Conservation (phyloP, 2,888 invertebrate species). For the Noctua comes region DNA sequence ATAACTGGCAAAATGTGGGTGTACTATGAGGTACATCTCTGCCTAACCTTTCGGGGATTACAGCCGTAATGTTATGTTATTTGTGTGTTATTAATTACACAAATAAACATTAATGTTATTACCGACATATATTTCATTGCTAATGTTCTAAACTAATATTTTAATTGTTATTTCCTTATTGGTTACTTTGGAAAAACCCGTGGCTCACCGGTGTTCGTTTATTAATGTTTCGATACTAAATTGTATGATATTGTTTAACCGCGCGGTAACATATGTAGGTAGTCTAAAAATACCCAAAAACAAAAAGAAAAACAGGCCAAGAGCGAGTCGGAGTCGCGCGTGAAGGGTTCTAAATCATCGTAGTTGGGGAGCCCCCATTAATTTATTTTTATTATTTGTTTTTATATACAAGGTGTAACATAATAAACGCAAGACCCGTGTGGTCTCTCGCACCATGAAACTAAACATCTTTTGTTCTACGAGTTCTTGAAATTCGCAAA, state of each 20-base stretch:
- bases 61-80: not conserved
- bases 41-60: not conserved
- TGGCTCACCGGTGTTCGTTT: not conserved
- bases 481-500: too few relatives aligned
- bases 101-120: not conserved
- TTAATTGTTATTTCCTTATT: conserved; percentile 35
- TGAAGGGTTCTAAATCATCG: too few relatives aligned
- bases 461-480: too few relatives aligned
- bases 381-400: too few relatives aligned
- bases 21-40: not conserved
- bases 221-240: not conserved
- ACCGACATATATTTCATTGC: not conserved
- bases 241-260: conserved; percentile 5
- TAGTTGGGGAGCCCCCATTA: too few relatives aligned
- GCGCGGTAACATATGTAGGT: too few relatives aligned
- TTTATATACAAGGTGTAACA: too few relatives aligned
- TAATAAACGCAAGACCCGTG: too few relatives aligned
- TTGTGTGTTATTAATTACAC: not conserved
- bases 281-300: conserved; percentile 3
- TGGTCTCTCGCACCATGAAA: too few relatives aligned
- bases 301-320: not conserved
- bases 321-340: too few relatives aligned
- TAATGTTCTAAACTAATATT: conserved; percentile 23
- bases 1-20: too few relatives aligned
- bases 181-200: conserved; percentile 37